phyloP scores from a whole-genome alignment of 64 coral and sea anemone genomes.

The Astreopora myriophthalma region DNA sequence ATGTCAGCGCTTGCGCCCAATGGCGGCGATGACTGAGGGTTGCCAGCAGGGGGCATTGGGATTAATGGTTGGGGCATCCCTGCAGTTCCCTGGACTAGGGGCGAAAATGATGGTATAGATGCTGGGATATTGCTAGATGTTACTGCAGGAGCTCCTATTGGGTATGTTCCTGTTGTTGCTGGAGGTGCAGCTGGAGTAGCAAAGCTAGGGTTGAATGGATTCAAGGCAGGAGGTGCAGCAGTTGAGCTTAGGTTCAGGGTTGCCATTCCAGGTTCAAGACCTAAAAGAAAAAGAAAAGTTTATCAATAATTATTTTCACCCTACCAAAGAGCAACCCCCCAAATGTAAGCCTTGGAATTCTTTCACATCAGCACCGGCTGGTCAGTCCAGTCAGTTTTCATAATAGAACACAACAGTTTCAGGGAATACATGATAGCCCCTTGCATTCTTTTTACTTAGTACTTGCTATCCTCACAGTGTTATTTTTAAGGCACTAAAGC shows the following conservation, averaged over 20 bases:
- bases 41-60: background rate
- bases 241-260: conserved; percentile 67
- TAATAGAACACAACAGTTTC: too few species aligned
- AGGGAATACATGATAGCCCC: too few species aligned
- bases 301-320: too few species aligned
- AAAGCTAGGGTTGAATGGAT: conserved; percentile 74
- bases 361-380: too few species aligned
- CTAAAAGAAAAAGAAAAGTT: background rate
- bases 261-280: conserved; percentile 80
- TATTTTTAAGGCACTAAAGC: too few species aligned
- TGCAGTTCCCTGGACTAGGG: conserved; percentile 18
- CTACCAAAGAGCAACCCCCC: too few species aligned
- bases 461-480: too few species aligned
- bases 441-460: too few species aligned
- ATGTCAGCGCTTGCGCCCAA: conserved; percentile 16
- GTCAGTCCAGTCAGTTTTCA: too few species aligned
- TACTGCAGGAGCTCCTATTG: conserved; percentile 1
- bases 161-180: conserved; percentile 36
- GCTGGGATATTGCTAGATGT: conserved; percentile 20
- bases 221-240: conserved; percentile 71
- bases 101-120: background rate
- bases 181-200: conserved; percentile 23
- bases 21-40: background rate
- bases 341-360: too few species aligned
- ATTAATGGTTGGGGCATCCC: background rate